Conservation (phyloP, 1,140 invertebrate genomes). For the Hyles vespertilio region DNA sequence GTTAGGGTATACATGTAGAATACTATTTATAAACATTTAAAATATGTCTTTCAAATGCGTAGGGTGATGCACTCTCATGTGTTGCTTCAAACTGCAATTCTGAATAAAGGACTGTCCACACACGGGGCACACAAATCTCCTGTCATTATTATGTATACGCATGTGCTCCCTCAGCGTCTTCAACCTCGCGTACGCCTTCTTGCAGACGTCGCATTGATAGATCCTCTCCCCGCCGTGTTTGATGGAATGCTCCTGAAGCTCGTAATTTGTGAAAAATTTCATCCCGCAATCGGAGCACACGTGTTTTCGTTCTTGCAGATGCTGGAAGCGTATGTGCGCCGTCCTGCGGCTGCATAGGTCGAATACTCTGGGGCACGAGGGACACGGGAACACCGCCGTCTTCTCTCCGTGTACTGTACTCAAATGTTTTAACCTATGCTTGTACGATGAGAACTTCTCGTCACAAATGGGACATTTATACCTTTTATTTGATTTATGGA, state of each 20-base stretch:
- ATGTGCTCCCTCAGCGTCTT: conserved; percentile 76
- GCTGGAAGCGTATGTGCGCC: conserved; percentile 51
- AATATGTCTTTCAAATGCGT: conserved; percentile 50
- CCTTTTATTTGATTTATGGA: conserved; percentile 56
- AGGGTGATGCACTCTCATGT: conserved; percentile 59
- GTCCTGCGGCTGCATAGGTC: conserved; percentile 59
- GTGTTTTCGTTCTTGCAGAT: conserved; percentile 60
- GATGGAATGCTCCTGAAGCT: conserved; percentile 58
- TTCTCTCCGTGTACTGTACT: conserved; percentile 54
- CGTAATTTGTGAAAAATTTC: conserved; percentile 64
- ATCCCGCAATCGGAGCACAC: conserved; percentile 59
- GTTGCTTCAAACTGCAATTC: conserved; percentile 60
- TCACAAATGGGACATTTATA: conserved; percentile 66
- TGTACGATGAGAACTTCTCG: conserved; percentile 60
- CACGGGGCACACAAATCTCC: conserved; percentile 52
- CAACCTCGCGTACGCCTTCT: conserved; percentile 73
- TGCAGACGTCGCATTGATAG: conserved; percentile 69
- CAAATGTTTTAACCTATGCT: conserved; percentile 59
- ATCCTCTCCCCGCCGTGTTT: conserved; percentile 63
- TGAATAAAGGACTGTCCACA: conserved; percentile 71
- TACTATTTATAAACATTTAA: conserved; percentile 11
- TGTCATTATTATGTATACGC: conserved; percentile 68
- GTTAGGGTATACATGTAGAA: no score
- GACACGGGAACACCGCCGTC: conserved; percentile 50
- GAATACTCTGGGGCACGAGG: conserved; percentile 58